These are phyloP conservation scores for Nestor notabilis DNA, from an alignment of 2,113 vertebrate species.

Conservation along the genomic window DNA sequence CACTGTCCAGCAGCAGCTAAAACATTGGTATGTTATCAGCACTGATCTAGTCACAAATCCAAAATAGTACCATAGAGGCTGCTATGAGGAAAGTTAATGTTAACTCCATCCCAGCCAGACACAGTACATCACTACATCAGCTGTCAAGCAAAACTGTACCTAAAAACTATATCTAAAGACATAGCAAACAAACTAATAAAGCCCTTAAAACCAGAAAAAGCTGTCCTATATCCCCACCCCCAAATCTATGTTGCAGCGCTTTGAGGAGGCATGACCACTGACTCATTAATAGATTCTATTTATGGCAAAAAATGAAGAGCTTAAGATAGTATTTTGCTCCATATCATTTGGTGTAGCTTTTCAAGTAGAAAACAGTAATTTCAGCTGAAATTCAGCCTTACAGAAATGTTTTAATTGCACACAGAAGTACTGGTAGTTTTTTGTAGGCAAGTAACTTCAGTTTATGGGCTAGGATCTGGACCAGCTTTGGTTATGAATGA, in stretches of 20 bases:
- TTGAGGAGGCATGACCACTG: background rate
- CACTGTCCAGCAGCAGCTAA: background rate
- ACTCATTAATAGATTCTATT: background rate
- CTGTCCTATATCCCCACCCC: accelerated
- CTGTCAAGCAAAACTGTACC: background rate
- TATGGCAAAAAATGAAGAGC: background rate
- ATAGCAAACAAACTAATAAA: background rate
- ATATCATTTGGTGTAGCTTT: background rate
- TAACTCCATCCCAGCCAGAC: background rate
- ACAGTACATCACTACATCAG: too few species aligned
- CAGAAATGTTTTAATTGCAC: background rate
- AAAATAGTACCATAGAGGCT: background rate
- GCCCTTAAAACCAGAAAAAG: background rate
- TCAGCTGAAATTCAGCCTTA: background rate
- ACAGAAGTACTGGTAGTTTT: background rate
- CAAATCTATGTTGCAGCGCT: background rate
- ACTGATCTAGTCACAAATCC: background rate
- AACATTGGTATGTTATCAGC: background rate
- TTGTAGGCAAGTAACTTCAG: background rate
- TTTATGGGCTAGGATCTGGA: background rate
- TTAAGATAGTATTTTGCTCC: background rate
- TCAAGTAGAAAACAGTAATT: background rate
- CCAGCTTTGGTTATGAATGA: background rate
- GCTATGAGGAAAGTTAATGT: background rate
- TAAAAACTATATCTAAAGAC: background rate